Percentiles rank a stretch among this genome's conserved stretches.
These are phyloP conservation scores for Odontamblyopus rebecca DNA, from an alignment of 2,797 vertebrate genomes.

Conservation along the genomic window DNA sequence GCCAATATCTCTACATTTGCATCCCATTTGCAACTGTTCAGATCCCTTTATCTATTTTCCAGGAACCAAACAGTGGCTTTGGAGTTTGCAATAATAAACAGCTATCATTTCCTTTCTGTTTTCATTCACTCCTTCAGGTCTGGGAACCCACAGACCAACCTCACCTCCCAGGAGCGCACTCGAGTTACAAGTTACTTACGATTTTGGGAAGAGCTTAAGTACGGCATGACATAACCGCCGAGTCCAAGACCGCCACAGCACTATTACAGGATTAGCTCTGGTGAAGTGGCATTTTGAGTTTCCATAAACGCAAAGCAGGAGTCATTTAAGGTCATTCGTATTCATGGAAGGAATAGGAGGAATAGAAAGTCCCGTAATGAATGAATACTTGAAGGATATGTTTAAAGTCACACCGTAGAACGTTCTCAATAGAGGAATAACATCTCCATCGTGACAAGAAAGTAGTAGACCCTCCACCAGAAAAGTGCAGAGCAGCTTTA, in stretches of 20 bases:
- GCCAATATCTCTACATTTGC: neutral
- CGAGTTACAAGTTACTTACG: conserved; percentile 32
- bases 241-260: conserved; percentile 9
- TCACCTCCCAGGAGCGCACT: conserved; percentile 47
- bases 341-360: no score
- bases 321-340: neutral
- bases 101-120: conserved; percentile 44
- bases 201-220: conserved; percentile 34
- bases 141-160: conserved; percentile 45
- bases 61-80: conserved; percentile 14
- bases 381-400: no score
- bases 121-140: conserved; percentile 48
- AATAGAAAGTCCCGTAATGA: no score
- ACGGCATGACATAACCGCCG: conserved; percentile 37
- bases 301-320: conserved; percentile 14
- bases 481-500: neutral
- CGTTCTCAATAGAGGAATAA: no score
- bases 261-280: conserved; percentile 25
- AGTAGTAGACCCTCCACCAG: no score
- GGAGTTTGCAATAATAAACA: conserved; percentile 22
- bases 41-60: neutral
- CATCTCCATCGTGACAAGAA: no score
- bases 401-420: no score
- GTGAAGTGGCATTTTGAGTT: conserved; percentile 13
- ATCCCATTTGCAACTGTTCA: neutral